A percentile compares a stretch with the other conserved stretches of the same genome.
phyloP scores from a whole-genome alignment of 1,140 invertebrate species.

The Ostrea denselamellosa region DNA sequence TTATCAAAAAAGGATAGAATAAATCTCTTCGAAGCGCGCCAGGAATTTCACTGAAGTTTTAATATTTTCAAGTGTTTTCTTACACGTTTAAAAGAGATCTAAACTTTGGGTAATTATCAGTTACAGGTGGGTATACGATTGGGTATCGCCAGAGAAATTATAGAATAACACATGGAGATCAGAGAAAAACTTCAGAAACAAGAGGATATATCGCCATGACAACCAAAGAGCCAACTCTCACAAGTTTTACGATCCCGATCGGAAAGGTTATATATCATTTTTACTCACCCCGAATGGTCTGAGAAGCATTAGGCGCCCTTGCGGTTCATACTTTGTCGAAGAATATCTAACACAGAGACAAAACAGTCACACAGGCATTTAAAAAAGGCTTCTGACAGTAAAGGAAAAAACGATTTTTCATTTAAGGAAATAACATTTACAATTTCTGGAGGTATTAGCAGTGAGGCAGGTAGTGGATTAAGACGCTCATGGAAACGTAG shows the following conservation, averaged over 20 bases:
- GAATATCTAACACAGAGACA: neutral
- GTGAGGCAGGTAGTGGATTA: conserved; percentile 19
- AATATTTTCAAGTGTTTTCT: neutral
- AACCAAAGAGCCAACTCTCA: neutral
- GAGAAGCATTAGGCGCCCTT: conserved; percentile 18
- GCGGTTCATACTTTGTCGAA: conserved; percentile 8
- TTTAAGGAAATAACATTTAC: conserved; percentile 35
- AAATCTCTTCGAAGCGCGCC: neutral
- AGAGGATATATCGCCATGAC: conserved; percentile 20
- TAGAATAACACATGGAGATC: conserved; percentile 21
- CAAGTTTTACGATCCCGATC: conserved; percentile 21
- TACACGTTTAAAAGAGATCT: neutral
- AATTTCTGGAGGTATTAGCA: conserved; percentile 16
- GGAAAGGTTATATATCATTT: conserved; percentile 30
- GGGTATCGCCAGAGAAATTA: conserved; percentile 11
- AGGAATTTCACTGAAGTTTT: conserved; percentile 24
- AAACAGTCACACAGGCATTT: conserved; percentile 12
- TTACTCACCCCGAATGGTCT: neutral
- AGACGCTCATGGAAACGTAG: neutral
- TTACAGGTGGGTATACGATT: neutral
- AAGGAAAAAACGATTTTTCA: conserved; percentile 37
- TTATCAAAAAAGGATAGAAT: conserved; percentile 19
- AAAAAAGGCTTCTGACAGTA: neutral
- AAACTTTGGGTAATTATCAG: conserved; percentile 17
- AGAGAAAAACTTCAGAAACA: conserved; percentile 28